These are phyloP conservation scores for Metallyticus violacea DNA, from an alignment of 2,888 invertebrate genomes.

Conservation along the genomic window DNA sequence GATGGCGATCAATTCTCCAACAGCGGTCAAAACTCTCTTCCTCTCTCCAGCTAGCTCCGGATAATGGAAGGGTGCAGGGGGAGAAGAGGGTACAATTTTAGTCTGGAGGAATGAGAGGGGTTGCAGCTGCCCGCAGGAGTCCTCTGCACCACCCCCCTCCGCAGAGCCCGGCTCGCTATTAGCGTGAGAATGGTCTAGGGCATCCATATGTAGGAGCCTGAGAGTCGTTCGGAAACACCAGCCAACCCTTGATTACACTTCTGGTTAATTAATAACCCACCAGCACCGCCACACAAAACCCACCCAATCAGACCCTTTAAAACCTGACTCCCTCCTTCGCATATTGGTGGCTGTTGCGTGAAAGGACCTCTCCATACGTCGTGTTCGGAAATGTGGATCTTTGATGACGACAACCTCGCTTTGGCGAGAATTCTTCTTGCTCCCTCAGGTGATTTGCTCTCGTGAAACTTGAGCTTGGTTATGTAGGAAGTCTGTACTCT, in stretches of 20 bases:
- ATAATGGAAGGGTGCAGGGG: constrained; percentile 1
- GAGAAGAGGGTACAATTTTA: constrained; percentile 8
- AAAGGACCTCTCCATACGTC: neutral
- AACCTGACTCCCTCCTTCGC: neutral
- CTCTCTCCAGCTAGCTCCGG: neutral
- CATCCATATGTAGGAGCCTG: constrained; percentile 30
- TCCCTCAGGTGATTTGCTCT: no score
- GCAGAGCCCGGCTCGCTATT: constrained; percentile 23
- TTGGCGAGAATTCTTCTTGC: no score
- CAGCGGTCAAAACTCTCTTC: constrained; percentile 19
- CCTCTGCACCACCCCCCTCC: neutral
- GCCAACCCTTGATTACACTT: constrained; percentile 54
- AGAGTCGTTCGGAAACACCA: constrained; percentile 5
- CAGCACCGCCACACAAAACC: constrained; percentile 41
- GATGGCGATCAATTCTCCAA: constrained; percentile 17
- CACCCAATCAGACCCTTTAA: constrained; percentile 36
- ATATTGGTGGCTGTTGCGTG: neutral
- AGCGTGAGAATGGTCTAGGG: constrained; percentile 37
- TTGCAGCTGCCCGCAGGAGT: neutral
- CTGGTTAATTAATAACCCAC: constrained; percentile 57
- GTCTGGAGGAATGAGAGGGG: constrained; percentile 15
- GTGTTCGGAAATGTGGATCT: no score
- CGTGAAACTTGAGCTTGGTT: no score
- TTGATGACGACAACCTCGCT: no score
- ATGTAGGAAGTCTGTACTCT: no score